phyloP scores from a whole-genome alignment of 64 coral and sea anemone species.

The Montipora cactus region DNA sequence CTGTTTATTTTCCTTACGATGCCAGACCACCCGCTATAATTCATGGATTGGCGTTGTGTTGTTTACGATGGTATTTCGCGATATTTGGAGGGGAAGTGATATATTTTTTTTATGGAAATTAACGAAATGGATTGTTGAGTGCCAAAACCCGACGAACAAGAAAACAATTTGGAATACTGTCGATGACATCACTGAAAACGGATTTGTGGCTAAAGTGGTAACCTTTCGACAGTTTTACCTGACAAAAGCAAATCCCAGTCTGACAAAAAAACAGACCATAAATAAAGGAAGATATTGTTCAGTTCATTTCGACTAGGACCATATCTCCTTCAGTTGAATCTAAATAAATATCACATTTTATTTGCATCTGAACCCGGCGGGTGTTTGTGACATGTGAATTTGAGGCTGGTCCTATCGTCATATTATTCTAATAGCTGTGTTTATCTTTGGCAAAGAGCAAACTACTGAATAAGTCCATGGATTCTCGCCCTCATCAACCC shows the following conservation, averaged over 20 bases:
- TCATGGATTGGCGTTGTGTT: neutral
- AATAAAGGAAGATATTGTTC: neutral
- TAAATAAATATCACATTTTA: no score
- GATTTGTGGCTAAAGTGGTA: neutral
- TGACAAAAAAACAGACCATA: neutral
- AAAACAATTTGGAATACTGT: neutral
- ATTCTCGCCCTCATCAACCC: no score
- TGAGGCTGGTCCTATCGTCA: no score
- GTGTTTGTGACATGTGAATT: no score
- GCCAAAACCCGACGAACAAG: neutral
- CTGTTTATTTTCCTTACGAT: neutral
- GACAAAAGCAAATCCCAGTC: neutral
- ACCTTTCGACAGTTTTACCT: neutral
- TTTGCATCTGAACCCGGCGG: no score
- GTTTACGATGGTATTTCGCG: no score
- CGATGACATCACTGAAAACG: neutral
- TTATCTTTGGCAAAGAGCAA: neutral
- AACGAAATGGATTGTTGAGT: neutral
- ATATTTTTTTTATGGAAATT: no score
- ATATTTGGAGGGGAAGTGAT: no score
- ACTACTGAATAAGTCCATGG: neutral
- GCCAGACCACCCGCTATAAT: neutral
- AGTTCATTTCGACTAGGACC: no score
- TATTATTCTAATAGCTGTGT: no score
- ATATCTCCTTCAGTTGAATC: no score